Conservation (phyloP, 2,113 vertebrate genomes). For the Argyrosomus japonicus region DNA sequence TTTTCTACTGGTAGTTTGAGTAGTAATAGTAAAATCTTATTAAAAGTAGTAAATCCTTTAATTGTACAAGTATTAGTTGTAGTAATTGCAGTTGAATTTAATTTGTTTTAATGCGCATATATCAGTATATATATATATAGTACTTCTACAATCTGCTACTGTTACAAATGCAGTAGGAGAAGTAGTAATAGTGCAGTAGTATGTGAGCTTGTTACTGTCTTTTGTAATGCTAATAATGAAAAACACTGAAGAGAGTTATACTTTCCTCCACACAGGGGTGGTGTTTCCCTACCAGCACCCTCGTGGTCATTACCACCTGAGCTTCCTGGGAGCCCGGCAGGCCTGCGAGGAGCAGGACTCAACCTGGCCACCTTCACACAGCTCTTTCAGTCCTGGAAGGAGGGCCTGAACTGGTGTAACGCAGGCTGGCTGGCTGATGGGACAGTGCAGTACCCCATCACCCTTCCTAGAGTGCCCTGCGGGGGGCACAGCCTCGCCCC, state of each 20-base stretch:
- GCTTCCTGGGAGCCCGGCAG: constrained; percentile 85
- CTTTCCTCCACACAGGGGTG: constrained; percentile 81
- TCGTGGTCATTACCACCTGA: constrained; percentile 87
- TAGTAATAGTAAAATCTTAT: too few relatives aligned
- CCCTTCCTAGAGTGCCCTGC: constrained; percentile 82
- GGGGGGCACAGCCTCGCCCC: constrained; percentile 85
- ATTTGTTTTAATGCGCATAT: not conserved
- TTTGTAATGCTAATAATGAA: not conserved
- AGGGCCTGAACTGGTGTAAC: constrained; percentile 93
- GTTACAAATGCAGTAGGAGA: too few relatives aligned
- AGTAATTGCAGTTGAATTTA: not conserved
- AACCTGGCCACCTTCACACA: constrained; percentile 88
- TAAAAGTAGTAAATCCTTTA: not conserved
- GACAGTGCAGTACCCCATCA: constrained; percentile 91
- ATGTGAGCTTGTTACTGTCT: too few relatives aligned
- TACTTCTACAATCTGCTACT: too few relatives aligned
- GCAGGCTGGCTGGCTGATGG: constrained; percentile 92
- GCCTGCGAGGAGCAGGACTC: constrained; percentile 88
- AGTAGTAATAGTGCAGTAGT: too few relatives aligned
- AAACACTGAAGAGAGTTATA: not conserved
- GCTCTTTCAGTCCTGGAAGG: constrained; percentile 90
- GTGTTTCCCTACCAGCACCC: constrained; percentile 92
- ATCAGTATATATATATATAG: too few relatives aligned
- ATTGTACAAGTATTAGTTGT: not conserved
- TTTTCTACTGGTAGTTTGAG: too few relatives aligned